phyloP scores from a whole-genome alignment of 2,888 invertebrate species.

The Selenia dentaria region DNA sequence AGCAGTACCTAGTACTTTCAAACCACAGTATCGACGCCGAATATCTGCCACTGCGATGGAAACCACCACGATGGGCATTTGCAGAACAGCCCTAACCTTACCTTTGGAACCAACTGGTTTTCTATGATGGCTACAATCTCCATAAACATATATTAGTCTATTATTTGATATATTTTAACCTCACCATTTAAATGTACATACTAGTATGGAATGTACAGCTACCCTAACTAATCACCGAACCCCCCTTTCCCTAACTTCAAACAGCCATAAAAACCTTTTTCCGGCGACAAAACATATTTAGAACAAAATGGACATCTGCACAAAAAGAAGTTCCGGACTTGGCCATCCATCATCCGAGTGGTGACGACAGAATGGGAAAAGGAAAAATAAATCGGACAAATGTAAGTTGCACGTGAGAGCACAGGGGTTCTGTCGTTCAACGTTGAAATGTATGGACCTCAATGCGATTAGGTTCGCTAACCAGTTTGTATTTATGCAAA shows the following conservation, averaged over 20 bases:
- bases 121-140: too few relatives aligned
- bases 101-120: too few relatives aligned
- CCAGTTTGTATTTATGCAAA: too few relatives aligned
- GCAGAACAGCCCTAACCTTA: too few relatives aligned
- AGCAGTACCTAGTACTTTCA: too few relatives aligned
- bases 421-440: not conserved
- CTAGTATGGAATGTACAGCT: too few relatives aligned
- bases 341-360: slow-evolving; percentile 37
- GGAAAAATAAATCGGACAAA: not conserved
- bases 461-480: too few relatives aligned
- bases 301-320: slow-evolving; percentile 27
- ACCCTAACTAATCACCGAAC: not conserved
- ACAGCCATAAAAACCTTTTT: not conserved
- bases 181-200: too few relatives aligned
- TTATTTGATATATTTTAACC: too few relatives aligned
- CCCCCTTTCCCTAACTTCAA: not conserved
- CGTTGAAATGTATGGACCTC: not conserved
- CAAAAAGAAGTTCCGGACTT: slow-evolving; percentile 20
- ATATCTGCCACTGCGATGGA: too few relatives aligned
- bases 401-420: not conserved
- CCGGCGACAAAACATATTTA: slow-evolving; percentile 25
- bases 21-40: too few relatives aligned
- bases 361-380: slow-evolving; percentile 37
- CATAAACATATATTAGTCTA: not conserved
- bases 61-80: too few relatives aligned